Evolutionary conservation across 1,140 invertebrate species (phyloP).

Genomic region (Scaptomyza pallida): DNA sequence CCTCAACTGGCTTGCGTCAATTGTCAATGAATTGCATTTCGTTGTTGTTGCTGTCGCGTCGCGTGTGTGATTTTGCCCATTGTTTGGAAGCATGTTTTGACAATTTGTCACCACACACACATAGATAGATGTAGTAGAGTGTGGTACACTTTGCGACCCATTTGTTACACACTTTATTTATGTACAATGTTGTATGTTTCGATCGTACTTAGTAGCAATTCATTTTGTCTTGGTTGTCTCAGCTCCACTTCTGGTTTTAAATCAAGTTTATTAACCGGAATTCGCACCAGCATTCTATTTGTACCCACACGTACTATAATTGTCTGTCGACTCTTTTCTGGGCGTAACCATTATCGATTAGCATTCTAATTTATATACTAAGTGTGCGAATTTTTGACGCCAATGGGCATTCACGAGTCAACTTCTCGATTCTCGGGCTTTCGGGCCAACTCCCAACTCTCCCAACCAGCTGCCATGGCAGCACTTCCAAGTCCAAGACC

Average conservation of each 20-base stretch:
- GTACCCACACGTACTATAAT: slow-evolving; percentile 9
- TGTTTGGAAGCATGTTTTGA: slow-evolving; percentile 66
- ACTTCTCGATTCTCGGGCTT: too few relatives aligned
- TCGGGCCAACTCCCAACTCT: slow-evolving; percentile 19
- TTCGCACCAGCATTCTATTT: slow-evolving; percentile 61
- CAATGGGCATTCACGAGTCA: slow-evolving; percentile 69
- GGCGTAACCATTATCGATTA: slow-evolving; percentile 80
- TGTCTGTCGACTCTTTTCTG: slow-evolving; percentile 49
- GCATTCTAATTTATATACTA: slow-evolving; percentile 82
- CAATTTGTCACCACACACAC: slow-evolving; percentile 64
- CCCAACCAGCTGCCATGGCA: slow-evolving; percentile 14
- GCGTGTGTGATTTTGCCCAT: slow-evolving; percentile 19
- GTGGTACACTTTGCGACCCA: slow-evolving; percentile 51
- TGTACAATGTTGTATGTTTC: slow-evolving; percentile 39
- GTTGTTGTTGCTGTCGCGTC: background rate
- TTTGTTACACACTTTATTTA: slow-evolving; percentile 75
- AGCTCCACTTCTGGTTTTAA: slow-evolving; percentile 76
- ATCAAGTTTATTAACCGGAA: slow-evolving; percentile 83
- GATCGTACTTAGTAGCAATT: slow-evolving; percentile 71
- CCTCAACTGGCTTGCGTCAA: slow-evolving; percentile 58
- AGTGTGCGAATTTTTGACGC: slow-evolving; percentile 55
- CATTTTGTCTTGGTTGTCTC: slow-evolving; percentile 56
- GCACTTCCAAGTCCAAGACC: slow-evolving; percentile 50
- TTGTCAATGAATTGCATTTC: slow-evolving; percentile 64
- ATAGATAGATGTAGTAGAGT: slow-evolving; percentile 5